phyloP scores from a whole-genome alignment of 1,140 invertebrate species.

The Lepidurus couesii region DNA sequence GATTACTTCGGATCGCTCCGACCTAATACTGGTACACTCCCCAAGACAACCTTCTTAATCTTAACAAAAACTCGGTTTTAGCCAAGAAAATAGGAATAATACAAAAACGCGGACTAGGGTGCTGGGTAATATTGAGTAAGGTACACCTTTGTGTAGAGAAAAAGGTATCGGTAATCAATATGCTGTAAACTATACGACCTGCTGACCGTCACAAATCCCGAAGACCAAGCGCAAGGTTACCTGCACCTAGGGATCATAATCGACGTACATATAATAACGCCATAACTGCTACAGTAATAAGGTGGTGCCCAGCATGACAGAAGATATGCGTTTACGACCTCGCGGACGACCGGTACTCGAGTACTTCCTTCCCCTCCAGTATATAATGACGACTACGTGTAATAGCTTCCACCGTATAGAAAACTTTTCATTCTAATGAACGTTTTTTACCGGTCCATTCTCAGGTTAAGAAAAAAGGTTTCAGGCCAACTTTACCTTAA shows the following conservation, averaged over 20 bases:
- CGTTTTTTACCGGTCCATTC: no score
- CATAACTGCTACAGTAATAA: background rate
- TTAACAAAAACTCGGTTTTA: background rate
- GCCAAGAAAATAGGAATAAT: background rate
- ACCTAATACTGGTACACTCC: no score
- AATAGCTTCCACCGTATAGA: no score
- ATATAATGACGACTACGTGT: no score
- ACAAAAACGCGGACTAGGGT: background rate
- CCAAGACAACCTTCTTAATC: no score
- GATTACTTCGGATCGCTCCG: no score
- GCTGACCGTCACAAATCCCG: background rate
- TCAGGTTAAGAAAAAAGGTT: no score
- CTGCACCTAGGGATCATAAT: background rate
- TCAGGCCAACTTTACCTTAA: no score
- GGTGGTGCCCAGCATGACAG: background rate
- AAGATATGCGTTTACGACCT: background rate
- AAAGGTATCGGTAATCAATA: background rate
- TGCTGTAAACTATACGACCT: conserved; percentile 6
- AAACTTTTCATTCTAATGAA: no score
- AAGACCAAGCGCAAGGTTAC: background rate
- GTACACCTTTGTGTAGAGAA: background rate
- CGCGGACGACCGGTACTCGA: background rate
- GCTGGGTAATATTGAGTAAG: background rate
- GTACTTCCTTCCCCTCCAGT: no score
- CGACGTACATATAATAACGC: background rate